Evolutionary conservation across 2,113 vertebrate genomes (phyloP).

Genomic region (Proteles cristata): DNA sequence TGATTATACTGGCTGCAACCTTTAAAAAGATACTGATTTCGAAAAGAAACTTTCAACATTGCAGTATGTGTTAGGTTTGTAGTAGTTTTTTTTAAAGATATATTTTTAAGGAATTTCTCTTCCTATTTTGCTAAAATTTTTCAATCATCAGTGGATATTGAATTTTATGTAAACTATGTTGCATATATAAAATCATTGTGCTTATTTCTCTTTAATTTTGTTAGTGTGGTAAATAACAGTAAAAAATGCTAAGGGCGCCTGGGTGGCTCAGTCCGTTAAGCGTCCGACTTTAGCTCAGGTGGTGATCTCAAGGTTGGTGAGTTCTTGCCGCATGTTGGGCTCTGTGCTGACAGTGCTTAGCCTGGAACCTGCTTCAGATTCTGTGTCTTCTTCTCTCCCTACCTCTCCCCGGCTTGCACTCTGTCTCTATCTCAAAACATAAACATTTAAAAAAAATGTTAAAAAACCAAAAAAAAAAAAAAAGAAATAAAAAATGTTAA

Average conservation of each 20-base stretch:
- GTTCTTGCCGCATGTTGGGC: no score
- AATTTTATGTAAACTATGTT: conserved; percentile 5
- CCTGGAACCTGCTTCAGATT: no score
- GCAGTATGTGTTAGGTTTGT: not conserved
- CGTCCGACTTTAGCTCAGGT: no score
- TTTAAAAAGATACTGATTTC: not conserved
- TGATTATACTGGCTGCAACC: not conserved
- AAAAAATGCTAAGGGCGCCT: not conserved
- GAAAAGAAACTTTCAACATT: not conserved
- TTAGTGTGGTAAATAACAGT: not conserved
- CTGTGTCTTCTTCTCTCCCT: no score
- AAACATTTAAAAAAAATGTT: not conserved
- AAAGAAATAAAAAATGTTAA: not conserved
- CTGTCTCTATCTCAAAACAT: no score
- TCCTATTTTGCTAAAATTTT: conserved; percentile 14
- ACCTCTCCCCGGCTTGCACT: no score
- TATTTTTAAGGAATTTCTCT: conserved; percentile 31
- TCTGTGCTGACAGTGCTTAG: no score
- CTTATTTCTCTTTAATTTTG: not conserved
- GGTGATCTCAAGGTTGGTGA: no score
- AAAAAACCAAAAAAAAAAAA: not conserved
- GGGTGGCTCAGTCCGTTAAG: no score
- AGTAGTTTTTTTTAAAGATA: not conserved
- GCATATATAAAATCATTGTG: not conserved
- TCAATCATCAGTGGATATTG: not conserved